These are phyloP conservation scores for Cossypha caffra DNA, from an alignment of 2,797 vertebrate genomes.

Conservation along the genomic window DNA sequence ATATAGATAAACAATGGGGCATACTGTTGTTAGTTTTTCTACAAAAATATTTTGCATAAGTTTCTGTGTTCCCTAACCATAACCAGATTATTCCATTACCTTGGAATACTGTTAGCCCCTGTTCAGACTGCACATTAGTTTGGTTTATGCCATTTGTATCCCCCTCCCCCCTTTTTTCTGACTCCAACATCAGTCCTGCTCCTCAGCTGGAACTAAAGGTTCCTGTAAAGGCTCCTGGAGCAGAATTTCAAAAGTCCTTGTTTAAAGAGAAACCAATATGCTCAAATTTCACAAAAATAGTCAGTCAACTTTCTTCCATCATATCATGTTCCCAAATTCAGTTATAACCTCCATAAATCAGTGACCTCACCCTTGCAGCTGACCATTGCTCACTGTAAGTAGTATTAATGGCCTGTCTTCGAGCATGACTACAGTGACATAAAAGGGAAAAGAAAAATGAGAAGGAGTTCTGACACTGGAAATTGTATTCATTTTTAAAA, in stretches of 20 bases:
- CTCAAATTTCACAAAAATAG: background rate
- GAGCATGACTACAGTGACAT: background rate
- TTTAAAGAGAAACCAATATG: background rate
- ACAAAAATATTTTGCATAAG: background rate
- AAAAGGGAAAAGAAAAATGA: background rate
- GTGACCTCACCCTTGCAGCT: background rate
- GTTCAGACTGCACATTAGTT: background rate
- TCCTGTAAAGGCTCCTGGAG: background rate
- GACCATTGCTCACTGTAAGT: background rate
- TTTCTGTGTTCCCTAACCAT: background rate
- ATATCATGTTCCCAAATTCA: background rate
- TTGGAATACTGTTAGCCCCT: background rate
- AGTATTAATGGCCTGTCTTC: conserved; percentile 9
- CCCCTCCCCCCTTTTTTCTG: background rate
- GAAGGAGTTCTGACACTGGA: background rate
- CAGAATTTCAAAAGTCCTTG: background rate
- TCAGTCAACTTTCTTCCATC: background rate
- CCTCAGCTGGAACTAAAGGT: background rate
- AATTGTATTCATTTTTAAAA: background rate
- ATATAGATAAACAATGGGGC: background rate
- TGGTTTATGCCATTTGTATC: background rate
- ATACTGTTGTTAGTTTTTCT: background rate
- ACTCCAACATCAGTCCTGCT: background rate
- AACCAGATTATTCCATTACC: background rate
- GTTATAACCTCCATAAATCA: conserved; percentile 6